phyloP scores from a whole-genome alignment of 2,113 vertebrate genomes.

The Seriola dumerili region DNA sequence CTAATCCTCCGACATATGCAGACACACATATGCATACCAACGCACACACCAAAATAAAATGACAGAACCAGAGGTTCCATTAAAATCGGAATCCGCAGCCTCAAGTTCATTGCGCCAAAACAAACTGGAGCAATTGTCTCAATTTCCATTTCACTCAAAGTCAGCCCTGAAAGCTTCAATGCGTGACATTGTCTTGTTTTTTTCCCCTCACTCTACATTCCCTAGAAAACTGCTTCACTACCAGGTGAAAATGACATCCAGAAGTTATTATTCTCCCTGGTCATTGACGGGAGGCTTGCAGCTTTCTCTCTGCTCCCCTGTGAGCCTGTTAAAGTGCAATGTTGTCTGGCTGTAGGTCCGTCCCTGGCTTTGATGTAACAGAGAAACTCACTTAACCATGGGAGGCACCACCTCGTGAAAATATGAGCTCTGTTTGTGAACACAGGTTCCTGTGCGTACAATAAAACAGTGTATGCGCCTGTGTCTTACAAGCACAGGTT shows the following conservation, averaged over 20 bases:
- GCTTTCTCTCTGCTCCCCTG: slow-evolving; percentile 4
- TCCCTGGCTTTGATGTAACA: slow-evolving; percentile 72
- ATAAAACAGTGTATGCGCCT: slow-evolving; percentile 49
- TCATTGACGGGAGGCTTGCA: not conserved
- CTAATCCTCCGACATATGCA: slow-evolving; percentile 74
- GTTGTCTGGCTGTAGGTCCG: slow-evolving; percentile 49
- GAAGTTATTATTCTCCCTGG: slow-evolving; percentile 4
- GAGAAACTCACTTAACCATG: slow-evolving; percentile 64
- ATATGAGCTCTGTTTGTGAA: slow-evolving; percentile 71
- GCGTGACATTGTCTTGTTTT: slow-evolving; percentile 16
- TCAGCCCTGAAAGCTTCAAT: slow-evolving; percentile 20
- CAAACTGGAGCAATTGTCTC: slow-evolving; percentile 43
- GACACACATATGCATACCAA: slow-evolving; percentile 67
- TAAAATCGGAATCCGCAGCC: not conserved
- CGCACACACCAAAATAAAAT: slow-evolving; percentile 35
- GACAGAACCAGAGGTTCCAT: slow-evolving; percentile 44
- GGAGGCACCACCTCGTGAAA: slow-evolving; percentile 78
- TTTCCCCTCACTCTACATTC: not conserved
- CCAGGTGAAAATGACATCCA: slow-evolving; percentile 40
- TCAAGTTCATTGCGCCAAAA: slow-evolving; percentile 4
- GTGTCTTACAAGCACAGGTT: slow-evolving; percentile 64
- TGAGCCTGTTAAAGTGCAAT: slow-evolving; percentile 40
- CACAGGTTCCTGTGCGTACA: slow-evolving; percentile 68
- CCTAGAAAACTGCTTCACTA: not conserved
- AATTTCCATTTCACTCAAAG: slow-evolving; percentile 16